Percentiles rank a stretch among this genome's conserved stretches.
Evolutionary conservation across 92 coral and sea anemone species (phyloP).

Genomic region (Epizoanthus fatuus): DNA sequence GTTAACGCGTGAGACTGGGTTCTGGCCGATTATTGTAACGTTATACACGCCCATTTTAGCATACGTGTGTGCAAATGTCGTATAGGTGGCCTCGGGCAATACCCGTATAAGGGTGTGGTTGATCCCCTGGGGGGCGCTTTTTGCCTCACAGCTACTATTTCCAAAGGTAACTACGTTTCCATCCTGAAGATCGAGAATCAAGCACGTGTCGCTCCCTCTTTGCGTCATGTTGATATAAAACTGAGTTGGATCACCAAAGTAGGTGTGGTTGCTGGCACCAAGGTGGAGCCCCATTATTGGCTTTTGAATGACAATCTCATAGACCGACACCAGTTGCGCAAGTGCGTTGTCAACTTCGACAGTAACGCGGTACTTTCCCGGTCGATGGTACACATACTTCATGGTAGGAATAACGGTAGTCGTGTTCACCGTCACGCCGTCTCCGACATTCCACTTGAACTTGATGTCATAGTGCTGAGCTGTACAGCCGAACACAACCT

Average conservation of each 20-base stretch:
- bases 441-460: constrained; percentile 85
- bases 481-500: constrained; percentile 64
- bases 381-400: constrained; percentile 50
- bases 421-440: constrained; percentile 48
- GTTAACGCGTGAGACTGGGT: constrained; percentile 67
- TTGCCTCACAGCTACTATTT: constrained; percentile 62
- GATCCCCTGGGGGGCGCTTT: constrained; percentile 33
- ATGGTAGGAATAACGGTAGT: constrained; percentile 57
- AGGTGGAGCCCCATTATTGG: constrained; percentile 57
- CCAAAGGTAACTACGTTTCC: constrained; percentile 68
- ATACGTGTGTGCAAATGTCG: constrained; percentile 67
- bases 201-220: constrained; percentile 76
- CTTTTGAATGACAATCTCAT: constrained; percentile 61
- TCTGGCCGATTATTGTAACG: constrained; percentile 66
- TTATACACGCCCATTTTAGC: constrained; percentile 71
- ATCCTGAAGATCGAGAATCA: constrained; percentile 72
- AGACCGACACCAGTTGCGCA: constrained; percentile 59
- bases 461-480: constrained; percentile 74
- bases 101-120: constrained; percentile 46
- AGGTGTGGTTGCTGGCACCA: constrained; percentile 63
- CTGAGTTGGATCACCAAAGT: constrained; percentile 77
- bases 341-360: constrained; percentile 68
- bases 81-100: constrained; percentile 45
- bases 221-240: constrained; percentile 70
- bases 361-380: constrained; percentile 63